Evolutionary conservation across 2,113 vertebrate species (phyloP).

Genomic region (Corythornis madagascariensis): DNA sequence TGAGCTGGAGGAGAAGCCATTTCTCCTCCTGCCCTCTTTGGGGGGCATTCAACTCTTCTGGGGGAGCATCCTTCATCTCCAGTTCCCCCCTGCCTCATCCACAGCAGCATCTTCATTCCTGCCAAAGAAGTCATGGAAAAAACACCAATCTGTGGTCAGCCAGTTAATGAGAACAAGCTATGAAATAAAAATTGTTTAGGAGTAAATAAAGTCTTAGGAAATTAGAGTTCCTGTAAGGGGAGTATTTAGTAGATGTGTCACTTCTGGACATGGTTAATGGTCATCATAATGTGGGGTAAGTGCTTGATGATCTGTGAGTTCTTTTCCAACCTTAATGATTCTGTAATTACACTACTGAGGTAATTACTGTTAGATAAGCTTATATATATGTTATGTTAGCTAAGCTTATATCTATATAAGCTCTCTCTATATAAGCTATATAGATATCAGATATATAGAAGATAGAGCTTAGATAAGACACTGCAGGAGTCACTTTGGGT

Average conservation of each 20-base stretch:
- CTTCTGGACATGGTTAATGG: too few species aligned
- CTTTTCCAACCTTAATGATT: too few species aligned
- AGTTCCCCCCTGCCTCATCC: neutral
- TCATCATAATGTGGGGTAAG: too few species aligned
- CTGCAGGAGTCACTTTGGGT: neutral
- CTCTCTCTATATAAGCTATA: too few species aligned
- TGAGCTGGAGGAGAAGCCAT: conserved; percentile 17
- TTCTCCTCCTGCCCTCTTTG: neutral
- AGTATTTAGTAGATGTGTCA: neutral
- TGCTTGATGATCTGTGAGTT: too few species aligned
- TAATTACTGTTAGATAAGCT: too few species aligned
- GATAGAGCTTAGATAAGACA: neutral
- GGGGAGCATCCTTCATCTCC: neutral
- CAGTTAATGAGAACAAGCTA: neutral
- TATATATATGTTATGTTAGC: too few species aligned
- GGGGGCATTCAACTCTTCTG: neutral
- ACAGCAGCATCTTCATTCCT: neutral
- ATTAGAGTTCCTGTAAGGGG: neutral
- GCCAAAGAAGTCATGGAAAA: neutral
- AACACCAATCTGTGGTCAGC: neutral
- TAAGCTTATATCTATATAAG: too few species aligned
- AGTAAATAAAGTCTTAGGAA: neutral
- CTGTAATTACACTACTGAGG: neutral
- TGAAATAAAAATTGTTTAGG: neutral
- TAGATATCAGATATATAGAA: too few species aligned